These are phyloP conservation scores for Drosophila athabasca DNA, from an alignment of 1,140 invertebrate genomes.

Conservation along the genomic window DNA sequence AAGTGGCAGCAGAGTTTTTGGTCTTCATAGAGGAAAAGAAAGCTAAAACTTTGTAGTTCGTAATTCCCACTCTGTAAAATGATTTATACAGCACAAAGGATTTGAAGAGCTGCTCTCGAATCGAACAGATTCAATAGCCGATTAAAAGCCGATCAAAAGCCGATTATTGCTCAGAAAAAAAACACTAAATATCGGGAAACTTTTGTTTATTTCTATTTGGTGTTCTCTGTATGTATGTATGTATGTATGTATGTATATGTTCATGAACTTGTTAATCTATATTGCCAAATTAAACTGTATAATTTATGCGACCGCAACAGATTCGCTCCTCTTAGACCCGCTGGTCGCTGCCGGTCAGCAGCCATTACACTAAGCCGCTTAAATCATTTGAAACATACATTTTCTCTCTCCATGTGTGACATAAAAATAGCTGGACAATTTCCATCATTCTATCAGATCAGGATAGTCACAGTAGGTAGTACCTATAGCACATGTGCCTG, in stretches of 20 bases:
- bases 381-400: conserved; percentile 53
- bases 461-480: neutral
- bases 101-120: too few relatives aligned
- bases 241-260: neutral
- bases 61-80: too few relatives aligned
- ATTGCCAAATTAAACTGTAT: conserved; percentile 46
- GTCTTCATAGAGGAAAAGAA: too few relatives aligned
- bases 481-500: conserved; percentile 17
- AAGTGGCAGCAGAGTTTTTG: too few relatives aligned
- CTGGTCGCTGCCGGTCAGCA: conserved; percentile 48
- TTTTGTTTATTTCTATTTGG: neutral
- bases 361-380: conserved; percentile 73
- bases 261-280: conserved; percentile 45
- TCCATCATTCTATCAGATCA: conserved; percentile 42
- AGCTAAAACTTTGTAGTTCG: too few relatives aligned
- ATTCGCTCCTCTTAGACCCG: conserved; percentile 48
- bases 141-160: too few relatives aligned
- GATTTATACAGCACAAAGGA: too few relatives aligned
- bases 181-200: too few relatives aligned
- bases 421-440: conserved; percentile 56
- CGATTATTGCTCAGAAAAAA: too few relatives aligned
- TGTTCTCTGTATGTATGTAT: neutral
- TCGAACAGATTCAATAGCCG: too few relatives aligned
- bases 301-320: conserved; percentile 51
- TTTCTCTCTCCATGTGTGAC: conserved; percentile 17